phyloP scores from a whole-genome alignment of 2,113 vertebrate genomes.

The Malurus melanocephalus region DNA sequence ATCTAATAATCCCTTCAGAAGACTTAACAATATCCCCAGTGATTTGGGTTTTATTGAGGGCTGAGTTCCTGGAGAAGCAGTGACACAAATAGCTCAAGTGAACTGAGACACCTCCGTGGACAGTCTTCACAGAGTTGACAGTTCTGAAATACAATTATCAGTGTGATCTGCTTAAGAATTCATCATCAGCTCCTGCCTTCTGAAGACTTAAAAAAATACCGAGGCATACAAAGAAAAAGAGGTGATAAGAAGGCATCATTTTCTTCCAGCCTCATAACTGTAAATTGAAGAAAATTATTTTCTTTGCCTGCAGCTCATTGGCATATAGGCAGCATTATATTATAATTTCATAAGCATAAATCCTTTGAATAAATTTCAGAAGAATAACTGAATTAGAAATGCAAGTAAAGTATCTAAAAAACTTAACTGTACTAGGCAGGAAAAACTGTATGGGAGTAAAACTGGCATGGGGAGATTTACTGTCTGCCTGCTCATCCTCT shows the following conservation, averaged over 20 bases:
- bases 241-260: constrained; percentile 79
- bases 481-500: constrained; percentile 27
- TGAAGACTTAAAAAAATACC: constrained; percentile 78
- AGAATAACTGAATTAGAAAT: constrained; percentile 86
- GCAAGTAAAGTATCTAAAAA: constrained; percentile 81
- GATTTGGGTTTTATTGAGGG: constrained; percentile 85
- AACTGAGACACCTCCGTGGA: constrained; percentile 81
- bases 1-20: constrained; percentile 89
- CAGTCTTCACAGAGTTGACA: constrained; percentile 86
- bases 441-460: constrained; percentile 12
- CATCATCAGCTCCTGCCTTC: constrained; percentile 85
- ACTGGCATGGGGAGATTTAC: constrained; percentile 19
- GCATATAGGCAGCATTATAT: constrained; percentile 85
- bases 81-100: constrained; percentile 86
- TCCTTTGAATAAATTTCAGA: constrained; percentile 86
- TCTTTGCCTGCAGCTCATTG: constrained; percentile 86
- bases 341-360: constrained; percentile 87
- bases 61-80: constrained; percentile 73
- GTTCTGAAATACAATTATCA: constrained; percentile 97
- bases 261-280: constrained; percentile 82
- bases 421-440: constrained; percentile 68
- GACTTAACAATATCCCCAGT: constrained; percentile 82
- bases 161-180: constrained; percentile 95
- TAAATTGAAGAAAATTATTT: constrained; percentile 90
- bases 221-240: constrained; percentile 75